Evolutionary conservation across 2,113 vertebrate species (phyloP), one percentile per base, ranked within the genome.

Genomic region (Siniperca knerii): DNA sequence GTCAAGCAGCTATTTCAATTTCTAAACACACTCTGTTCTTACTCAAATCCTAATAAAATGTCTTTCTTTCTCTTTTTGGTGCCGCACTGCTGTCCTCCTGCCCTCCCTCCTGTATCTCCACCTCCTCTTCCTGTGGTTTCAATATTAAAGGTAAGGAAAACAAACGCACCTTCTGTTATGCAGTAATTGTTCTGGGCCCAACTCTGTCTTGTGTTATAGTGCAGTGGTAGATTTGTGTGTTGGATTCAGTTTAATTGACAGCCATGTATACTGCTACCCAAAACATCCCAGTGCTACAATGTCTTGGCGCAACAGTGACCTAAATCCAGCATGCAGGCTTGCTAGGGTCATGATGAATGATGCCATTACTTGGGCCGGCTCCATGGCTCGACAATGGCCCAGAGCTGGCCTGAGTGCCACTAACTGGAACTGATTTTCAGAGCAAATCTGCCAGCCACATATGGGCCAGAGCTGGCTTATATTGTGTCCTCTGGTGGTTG

Each of bases 61-160:
- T 54, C 29, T 78, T 13, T 82, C 64, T 87, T 11, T 75, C 69
- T 87, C 37, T 75, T 82, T 9, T 44, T 0, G 83, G 81, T 88
- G 75, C 79, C 23, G 72, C n/a, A 61, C 82, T 4, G 20, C 52
- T 81, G 1, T 11, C 10, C 35, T 37, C 48, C 52, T 60, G 0
- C 42, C n/a, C 46, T 3, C 2, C 68, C 37, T 75, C 42, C 50
- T n/a, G 7, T 12, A 0, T 4, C 29, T 46, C 60, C 50, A 5
- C 72, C 40, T 61, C 40, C 5, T 55, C 0, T 0, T 8, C 73
- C 20, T 23, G 2, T 57, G 13, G 20, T n/a, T 57, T 42, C 60
- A 25, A 21, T 8, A 11, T 48, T 80, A 9, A 83, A 91, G 91
- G 89, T 92, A 89, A 92, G 91, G 0, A 21, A 81, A 87, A 37